phyloP scores from a whole-genome alignment of 2,113 vertebrate species.

The Acinonyx jubatus region DNA sequence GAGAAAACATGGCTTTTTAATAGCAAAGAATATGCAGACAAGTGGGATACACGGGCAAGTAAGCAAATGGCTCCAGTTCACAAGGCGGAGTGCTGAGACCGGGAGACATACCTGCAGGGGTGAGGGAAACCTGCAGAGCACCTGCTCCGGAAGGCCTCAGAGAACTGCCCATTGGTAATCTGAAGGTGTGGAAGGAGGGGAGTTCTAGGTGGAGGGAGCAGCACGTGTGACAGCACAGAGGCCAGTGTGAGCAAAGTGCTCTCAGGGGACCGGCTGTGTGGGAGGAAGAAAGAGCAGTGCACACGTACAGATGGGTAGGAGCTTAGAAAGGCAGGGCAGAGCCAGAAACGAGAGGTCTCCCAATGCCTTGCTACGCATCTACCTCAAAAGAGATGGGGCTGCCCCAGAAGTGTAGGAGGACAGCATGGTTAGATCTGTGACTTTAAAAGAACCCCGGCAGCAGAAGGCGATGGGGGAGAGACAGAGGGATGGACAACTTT shows the following conservation, averaged over 20 bases:
- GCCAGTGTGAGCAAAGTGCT: not conserved
- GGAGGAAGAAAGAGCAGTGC: not conserved
- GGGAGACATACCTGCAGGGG: not conserved
- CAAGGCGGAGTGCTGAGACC: not conserved
- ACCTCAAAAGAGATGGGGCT: not conserved
- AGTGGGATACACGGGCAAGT: not conserved
- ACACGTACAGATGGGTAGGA: rapidly evolving
- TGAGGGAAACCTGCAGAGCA: not conserved
- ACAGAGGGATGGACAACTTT: not conserved
- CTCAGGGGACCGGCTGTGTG: not conserved
- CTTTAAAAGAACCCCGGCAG: not conserved
- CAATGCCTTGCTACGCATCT: not conserved
- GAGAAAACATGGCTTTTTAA: not conserved
- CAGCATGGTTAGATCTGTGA: not conserved
- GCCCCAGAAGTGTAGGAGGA: not conserved
- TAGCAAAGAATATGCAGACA: not conserved
- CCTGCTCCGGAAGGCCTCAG: not conserved
- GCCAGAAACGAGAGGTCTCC: not conserved
- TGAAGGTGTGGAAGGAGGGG: not conserved
- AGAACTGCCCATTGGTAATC: not conserved
- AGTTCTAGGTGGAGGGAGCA: not conserved
- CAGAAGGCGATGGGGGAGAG: not conserved
- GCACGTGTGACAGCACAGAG: not conserved
- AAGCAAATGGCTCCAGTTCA: not conserved
- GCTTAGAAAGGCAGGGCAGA: not conserved